Evolutionary conservation across 2,113 vertebrate species (phyloP), one percentile per base, ranked within the genome.

Genomic region (Notothenia coriiceps): DNA sequence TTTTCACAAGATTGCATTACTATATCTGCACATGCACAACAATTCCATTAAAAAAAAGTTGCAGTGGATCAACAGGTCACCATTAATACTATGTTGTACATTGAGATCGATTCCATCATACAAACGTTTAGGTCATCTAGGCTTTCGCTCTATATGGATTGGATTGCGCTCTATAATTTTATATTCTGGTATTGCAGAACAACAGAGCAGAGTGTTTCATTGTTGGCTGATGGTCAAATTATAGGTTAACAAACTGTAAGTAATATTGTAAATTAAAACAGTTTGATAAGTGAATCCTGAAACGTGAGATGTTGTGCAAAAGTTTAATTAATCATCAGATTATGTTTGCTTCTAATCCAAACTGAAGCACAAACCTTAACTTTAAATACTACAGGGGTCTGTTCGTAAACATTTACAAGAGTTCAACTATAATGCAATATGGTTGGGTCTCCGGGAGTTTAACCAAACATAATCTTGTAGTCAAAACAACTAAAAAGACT

Each of bases 11-110:
- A 43, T 43, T 43, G 55, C 46, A 63, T 67, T 46, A 65, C 10
- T 8, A 29, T 12, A 29, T 44, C 70, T 59, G 43, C 4, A 61
- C 29, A 68, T 15, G 3, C 46, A 69, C 33, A 52, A 11, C 4
- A 33, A 49, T 51, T 22, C 9, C 7, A 78, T 0, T 18, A 5
- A 4, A 47, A 54, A 1, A 18, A 63, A 15, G 20, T 7, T 63
- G 18, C 22, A n/a, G 22, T 59, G 33, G 62, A 35, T 80, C 62
- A 69, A 64, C 67, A 72, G 22, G 67, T 62, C 50, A 62, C 25
- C 15, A 52, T 54, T 5, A 29, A 59, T 35, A 18, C 33, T 3
- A 22, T 2, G 14, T 44, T 17, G 4, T 15, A 44, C 22, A 56
- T n/a, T 10, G 7, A 25, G 49, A 29, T 74, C 11, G 6, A 33